Conservation (phyloP, 2,113 vertebrate genomes). For the Dipodomys stephensi region DNA sequence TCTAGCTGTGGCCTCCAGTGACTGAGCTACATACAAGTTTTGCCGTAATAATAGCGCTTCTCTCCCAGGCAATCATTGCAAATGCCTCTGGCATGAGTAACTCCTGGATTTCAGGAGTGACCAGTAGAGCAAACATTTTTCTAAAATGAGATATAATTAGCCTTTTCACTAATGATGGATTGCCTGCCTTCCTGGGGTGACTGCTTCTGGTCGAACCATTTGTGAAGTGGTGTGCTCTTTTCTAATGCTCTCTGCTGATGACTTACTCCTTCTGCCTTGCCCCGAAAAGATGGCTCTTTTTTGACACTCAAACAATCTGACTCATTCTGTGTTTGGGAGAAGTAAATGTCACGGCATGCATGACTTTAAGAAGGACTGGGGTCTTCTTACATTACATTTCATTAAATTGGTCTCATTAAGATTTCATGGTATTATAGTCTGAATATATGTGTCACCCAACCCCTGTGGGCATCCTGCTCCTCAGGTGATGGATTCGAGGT, state of each 20-base stretch:
- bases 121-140: neutral
- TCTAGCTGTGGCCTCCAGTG: slow-evolving; percentile 29
- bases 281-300: neutral
- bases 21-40: slow-evolving; percentile 27
- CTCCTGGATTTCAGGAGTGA: neutral
- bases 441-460: neutral
- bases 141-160: neutral
- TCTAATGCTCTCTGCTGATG: neutral
- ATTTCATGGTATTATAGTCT: neutral
- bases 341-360: neutral
- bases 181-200: neutral
- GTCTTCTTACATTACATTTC: neutral
- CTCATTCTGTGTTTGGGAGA: neutral
- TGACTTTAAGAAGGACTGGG: neutral
- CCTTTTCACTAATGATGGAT: neutral
- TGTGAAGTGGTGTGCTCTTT: neutral
- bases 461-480: neutral
- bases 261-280: neutral
- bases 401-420: neutral
- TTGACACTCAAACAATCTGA: neutral
- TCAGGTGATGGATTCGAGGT: neutral
- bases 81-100: neutral
- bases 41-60: slow-evolving; percentile 49
- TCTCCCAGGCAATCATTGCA: neutral
- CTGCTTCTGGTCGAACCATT: neutral